phyloP scores from a whole-genome alignment of 2,113 vertebrate genomes.

The Halichoeres trimaculatus region DNA sequence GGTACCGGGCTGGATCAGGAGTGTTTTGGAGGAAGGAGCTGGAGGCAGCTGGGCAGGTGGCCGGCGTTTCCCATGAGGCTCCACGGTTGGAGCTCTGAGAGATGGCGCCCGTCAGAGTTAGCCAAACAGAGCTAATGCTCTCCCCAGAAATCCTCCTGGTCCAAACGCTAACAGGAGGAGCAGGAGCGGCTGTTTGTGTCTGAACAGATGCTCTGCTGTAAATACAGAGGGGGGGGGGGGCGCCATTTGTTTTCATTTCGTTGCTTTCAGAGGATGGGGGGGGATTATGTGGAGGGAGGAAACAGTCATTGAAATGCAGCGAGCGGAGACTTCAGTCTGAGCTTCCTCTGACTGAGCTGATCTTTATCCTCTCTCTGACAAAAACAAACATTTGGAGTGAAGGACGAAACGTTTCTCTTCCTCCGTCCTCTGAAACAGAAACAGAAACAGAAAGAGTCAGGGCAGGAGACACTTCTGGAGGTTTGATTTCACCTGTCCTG shows the following conservation, averaged over 20 bases:
- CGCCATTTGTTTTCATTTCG: slow-evolving; percentile 57
- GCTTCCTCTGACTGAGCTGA: neutral
- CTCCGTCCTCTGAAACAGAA: no score
- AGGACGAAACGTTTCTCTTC: no score
- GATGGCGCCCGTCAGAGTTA: slow-evolving; percentile 54
- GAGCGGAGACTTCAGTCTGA: neutral
- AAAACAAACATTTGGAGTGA: slow-evolving; percentile 4
- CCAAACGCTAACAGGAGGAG: slow-evolving; percentile 44
- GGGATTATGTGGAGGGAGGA: slow-evolving; percentile 1
- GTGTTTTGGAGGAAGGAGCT: neutral
- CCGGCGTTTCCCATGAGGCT: slow-evolving; percentile 50
- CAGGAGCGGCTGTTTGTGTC: slow-evolving; percentile 49
- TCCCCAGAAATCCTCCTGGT: slow-evolving; percentile 55
- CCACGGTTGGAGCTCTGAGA: slow-evolving; percentile 38
- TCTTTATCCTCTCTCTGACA: neutral
- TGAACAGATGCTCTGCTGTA: slow-evolving; percentile 63
- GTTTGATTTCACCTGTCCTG: no score
- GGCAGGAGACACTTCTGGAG: no score
- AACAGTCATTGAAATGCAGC: slow-evolving; percentile 12
- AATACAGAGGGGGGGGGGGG: slow-evolving; percentile 23
- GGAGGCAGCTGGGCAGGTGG: slow-evolving; percentile 47
- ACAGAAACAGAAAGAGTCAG: no score
- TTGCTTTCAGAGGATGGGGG: slow-evolving; percentile 24
- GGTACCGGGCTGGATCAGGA: neutral
- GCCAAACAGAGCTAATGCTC: slow-evolving; percentile 66